Base-by-base conservation (phyloP, 2,797 vertebrate genomes). In the Ceryle rudis region DNA sequence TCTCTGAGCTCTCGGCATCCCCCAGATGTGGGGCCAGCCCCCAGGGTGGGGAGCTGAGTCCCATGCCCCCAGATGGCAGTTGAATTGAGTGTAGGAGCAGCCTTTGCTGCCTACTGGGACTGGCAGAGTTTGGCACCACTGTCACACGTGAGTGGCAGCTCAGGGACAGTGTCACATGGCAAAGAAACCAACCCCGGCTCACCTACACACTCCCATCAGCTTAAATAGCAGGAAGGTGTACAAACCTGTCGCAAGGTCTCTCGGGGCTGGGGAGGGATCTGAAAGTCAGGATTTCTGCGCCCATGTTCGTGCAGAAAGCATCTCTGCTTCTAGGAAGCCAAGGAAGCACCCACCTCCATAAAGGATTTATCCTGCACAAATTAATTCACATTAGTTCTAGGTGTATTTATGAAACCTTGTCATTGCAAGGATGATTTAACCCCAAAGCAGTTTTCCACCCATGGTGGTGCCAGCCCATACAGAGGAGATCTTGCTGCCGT, bases 51-150 rank as follows among this genome's bases (percentile, higher is more conserved):
- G n/a, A 52, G 22, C 22, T 1, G 6, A 86, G 46, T 55, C 54
- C 67, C 0, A 0, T 35, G 15, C 4, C 26, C 52, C 9, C 0
- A 0, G 13, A 5, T 82, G 67, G 46, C 46, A 82, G 41, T 51
- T 3, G 19, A 51, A 37, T 0, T 12, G 26, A 18, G 42, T n/a
- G 42, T 7, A 11, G 58, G 35, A 54, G 33, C 44, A 73, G 35
- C 54, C 29, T 51, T n/a, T 41, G 70, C 57, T 35, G 58, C 44
- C 44, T 26, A 7, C 26, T 0, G n/a, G 13, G 70, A 5, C 20
- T 5, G 79, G 47, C 47, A 57, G 81, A 9, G 52, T 15, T 25
- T 29, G 51, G 46, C 41, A 66, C 17, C 18, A 3, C 22, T 2
- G 70, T 14, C 31, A 14, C 4, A 0, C 0, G 0, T 4, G 37